These are phyloP conservation scores for Caenorhabditis sp. DNA, from an alignment of 2,888 invertebrate genomes.

Conservation along the genomic window DNA sequence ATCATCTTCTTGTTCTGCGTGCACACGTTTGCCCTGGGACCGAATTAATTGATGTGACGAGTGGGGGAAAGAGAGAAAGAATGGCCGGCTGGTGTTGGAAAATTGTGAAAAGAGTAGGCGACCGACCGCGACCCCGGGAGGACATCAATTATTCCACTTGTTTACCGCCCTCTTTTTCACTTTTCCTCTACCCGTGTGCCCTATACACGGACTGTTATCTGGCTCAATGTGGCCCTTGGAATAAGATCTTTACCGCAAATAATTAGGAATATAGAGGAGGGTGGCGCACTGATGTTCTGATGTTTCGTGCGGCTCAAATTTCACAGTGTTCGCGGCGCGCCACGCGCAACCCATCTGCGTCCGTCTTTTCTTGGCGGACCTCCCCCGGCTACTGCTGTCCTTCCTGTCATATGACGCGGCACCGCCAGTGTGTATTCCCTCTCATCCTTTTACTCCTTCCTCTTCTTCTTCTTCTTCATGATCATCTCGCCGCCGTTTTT, in stretches of 20 bases:
- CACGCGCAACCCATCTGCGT: conserved; percentile 41
- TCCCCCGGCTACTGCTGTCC: conserved; percentile 21
- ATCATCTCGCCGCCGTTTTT: conserved; percentile 9
- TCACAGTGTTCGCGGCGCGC: conserved; percentile 12
- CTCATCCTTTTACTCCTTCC: no score
- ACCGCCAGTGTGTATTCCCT: conserved; percentile 33
- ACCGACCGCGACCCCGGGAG: no score
- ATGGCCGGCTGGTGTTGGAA: conserved; percentile 32
- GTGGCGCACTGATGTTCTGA: no score
- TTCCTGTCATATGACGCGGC: conserved; percentile 48
- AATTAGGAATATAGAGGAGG: no score
- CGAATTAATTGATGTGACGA: conserved; percentile 56
- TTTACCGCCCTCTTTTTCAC: conserved; percentile 39
- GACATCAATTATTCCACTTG: conserved; percentile 55
- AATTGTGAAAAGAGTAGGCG: conserved; percentile 50
- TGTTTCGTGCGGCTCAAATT: conserved; percentile 23
- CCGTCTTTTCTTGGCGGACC: conserved; percentile 48
- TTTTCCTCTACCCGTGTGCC: background rate
- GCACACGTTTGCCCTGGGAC: conserved; percentile 49
- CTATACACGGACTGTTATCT: no score
- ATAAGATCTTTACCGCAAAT: no score
- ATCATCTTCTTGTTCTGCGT: conserved; percentile 25
- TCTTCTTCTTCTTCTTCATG: conserved; percentile 30
- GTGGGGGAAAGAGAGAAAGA: conserved; percentile 20
- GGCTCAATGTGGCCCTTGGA: no score